Evolutionary conservation across 2,888 invertebrate genomes (phyloP), one percentile per base, ranked within the genome.

Genomic region (Luperina nickerlii): DNA sequence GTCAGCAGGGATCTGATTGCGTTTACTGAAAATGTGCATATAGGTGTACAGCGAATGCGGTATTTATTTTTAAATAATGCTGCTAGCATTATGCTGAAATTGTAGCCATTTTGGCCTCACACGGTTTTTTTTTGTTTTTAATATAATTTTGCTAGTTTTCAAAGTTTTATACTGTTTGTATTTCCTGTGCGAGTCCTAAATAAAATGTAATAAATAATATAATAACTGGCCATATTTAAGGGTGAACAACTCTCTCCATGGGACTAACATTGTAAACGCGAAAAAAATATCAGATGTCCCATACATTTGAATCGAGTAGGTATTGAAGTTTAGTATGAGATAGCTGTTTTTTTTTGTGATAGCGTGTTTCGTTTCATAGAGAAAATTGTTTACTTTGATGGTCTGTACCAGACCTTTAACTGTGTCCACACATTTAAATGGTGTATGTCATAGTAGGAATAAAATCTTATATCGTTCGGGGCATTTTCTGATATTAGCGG

Each of bases 21-120:
- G 32, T 68, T 57, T 38, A 38, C 68, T 57, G 48, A 60, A 27
- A 78, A 78, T 45, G 18, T 38, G 57, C 74, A 74, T 27, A 15
- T 74, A 18, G 8, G 18, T 8, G 27, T 32, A 32, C 32, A 32
- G 20, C 63, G 20, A 32, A 20, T 48, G 48, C 5, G 4, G 48
- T 15, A 48, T 15, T 48, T 48, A 48, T 48, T 48, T 15, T 48
- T 6, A 48, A 15, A 15, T 48, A 48, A 15, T 5, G 48, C 48
- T n/a, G n/a, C n/a, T n/a, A 15, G 48, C 48, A 48, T 13, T 48
- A 4, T 48, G 15, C 15, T 48, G 15, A 48, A 1, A 48, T 48
- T 9, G 13, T 0, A 15, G 15, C 48, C 48, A 48, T 48, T 48
- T 48, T 15, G 48, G 5, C 48, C 15, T 48, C 15, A 0, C 48